These are phyloP conservation scores for Thyatira batis DNA, from an alignment of 2,888 invertebrate species.

Conservation along the genomic window DNA sequence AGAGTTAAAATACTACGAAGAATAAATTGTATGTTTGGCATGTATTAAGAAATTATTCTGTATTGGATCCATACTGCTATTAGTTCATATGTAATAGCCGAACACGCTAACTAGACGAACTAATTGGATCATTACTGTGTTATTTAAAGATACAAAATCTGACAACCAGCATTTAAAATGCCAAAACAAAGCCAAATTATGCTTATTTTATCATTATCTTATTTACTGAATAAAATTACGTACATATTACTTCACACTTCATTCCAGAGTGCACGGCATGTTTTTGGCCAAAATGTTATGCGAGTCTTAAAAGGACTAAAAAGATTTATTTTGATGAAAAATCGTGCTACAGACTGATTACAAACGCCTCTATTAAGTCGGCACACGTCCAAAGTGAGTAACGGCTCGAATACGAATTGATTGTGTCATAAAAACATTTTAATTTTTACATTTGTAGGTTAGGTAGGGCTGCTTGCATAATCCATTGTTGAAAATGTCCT, in stretches of 20 bases:
- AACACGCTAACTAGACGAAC: neutral
- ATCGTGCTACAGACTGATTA: constrained; percentile 45
- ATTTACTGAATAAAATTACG: constrained; percentile 33
- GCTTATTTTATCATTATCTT: constrained; percentile 15
- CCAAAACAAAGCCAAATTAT: neutral
- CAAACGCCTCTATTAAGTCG: constrained; percentile 45
- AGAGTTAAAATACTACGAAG: no score
- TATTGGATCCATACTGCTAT: neutral
- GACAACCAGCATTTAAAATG: neutral
- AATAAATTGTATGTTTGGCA: no score
- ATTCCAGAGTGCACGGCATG: constrained; percentile 34
- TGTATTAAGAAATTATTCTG: neutral
- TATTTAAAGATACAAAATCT: neutral
- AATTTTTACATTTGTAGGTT: constrained; percentile 10
- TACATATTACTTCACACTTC: constrained; percentile 48
- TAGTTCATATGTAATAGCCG: neutral
- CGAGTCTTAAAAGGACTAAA: constrained; percentile 43
- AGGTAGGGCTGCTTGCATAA: neutral
- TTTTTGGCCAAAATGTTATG: constrained; percentile 35
- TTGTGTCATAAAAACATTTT: constrained; percentile 33
- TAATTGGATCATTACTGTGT: neutral
- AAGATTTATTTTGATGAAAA: constrained; percentile 44
- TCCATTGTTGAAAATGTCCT: constrained; percentile 1
- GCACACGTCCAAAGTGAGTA: constrained; percentile 35
- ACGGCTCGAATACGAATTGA: constrained; percentile 45